phyloP scores from a whole-genome alignment of 1,140 invertebrate species.

The Drosophila elegans region DNA sequence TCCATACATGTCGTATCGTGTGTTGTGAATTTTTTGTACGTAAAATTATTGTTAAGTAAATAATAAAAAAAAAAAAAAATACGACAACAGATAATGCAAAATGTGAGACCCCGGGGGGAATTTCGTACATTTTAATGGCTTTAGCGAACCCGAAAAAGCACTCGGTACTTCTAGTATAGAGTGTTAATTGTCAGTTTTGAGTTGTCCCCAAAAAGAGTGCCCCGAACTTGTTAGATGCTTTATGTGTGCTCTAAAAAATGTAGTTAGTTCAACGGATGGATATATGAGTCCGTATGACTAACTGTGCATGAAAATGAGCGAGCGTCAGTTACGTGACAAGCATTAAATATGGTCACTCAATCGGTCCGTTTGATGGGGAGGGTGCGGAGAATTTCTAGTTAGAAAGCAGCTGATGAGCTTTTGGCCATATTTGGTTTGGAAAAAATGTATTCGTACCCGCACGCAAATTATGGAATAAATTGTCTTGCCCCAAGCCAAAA shows the following conservation, averaged over 20 bases:
- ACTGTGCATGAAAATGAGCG: conserved; percentile 71
- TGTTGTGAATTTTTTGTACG: conserved; percentile 49
- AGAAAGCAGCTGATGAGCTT: conserved; percentile 71
- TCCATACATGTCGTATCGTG: conserved; percentile 14
- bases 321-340: conserved; percentile 72
- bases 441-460: conserved; percentile 31
- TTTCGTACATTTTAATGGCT: conserved; percentile 28
- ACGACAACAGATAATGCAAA: conserved; percentile 42
- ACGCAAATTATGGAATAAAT: conserved; percentile 50
- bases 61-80: conserved; percentile 44
- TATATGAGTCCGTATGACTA: conserved; percentile 54
- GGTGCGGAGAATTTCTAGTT: conserved; percentile 34
- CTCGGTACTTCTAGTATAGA: conserved; percentile 16
- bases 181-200: conserved; percentile 40
- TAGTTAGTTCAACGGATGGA: conserved; percentile 34
- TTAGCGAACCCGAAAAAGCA: conserved; percentile 42
- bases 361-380: not conserved
- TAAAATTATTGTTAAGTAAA: conserved; percentile 50
- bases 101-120: conserved; percentile 17
- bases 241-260: conserved; percentile 26
- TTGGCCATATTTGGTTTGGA: conserved; percentile 64
- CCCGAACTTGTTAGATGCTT: conserved; percentile 1
- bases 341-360: conserved; percentile 59
- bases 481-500: conserved; percentile 15
- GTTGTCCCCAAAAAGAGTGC: conserved; percentile 26